These are phyloP conservation scores for Drosophila paramelanica DNA, from an alignment of 2,888 invertebrate genomes.

Conservation along the genomic window DNA sequence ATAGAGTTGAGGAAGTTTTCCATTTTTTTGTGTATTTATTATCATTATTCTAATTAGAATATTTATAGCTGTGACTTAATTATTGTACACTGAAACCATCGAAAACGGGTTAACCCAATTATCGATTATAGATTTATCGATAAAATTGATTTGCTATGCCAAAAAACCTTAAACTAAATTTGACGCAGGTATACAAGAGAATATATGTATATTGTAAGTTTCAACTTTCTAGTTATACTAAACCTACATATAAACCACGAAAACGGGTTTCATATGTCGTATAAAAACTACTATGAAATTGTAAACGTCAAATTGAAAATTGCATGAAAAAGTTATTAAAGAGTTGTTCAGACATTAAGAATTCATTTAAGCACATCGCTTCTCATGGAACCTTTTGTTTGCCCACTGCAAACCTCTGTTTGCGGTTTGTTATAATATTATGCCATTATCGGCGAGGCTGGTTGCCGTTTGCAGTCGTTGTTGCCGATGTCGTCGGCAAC, in stretches of 20 bases:
- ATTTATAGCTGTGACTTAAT: constrained; percentile 3
- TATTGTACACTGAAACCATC: neutral
- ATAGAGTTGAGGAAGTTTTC: too few relatives aligned
- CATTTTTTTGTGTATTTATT: too few relatives aligned
- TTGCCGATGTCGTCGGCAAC: constrained; percentile 45
- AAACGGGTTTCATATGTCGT: too few relatives aligned
- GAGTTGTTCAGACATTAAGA: neutral
- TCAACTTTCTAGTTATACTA: neutral
- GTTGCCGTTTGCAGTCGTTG: constrained; percentile 58
- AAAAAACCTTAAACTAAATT: too few relatives aligned
- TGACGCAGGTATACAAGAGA: too few relatives aligned
- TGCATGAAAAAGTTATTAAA: too few relatives aligned
- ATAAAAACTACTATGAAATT: too few relatives aligned
- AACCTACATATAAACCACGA: neutral
- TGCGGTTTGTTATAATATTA: constrained; percentile 63
- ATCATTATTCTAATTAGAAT: neutral
- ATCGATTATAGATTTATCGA: too few relatives aligned
- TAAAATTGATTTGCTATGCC: too few relatives aligned
- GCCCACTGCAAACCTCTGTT: constrained; percentile 33
- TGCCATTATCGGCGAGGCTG: constrained; percentile 62
- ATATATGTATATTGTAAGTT: too few relatives aligned
- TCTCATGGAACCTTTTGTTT: constrained; percentile 36
- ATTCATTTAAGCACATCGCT: constrained; percentile 16
- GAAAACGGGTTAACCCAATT: too few relatives aligned
- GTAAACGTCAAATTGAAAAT: too few relatives aligned